Evolutionary conservation across 2,113 vertebrate genomes (phyloP), one percentile per base, ranked within the genome.

Genomic region (Coturnix japonica): DNA sequence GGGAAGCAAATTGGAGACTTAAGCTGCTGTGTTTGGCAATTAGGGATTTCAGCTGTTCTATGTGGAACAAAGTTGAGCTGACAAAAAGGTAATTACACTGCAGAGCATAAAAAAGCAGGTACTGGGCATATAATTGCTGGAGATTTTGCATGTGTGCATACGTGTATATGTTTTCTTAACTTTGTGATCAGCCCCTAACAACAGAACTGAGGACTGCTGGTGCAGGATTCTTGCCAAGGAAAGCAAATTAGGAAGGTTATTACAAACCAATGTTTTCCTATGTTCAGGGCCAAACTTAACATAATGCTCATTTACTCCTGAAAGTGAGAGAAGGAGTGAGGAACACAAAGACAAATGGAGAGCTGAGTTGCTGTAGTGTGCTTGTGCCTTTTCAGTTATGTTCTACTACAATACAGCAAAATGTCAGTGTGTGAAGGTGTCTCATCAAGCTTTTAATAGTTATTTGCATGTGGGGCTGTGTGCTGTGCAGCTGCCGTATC

Each of bases 1-100:
- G 6, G 1, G 78, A 92, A 95, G 82, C 74, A 95, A 96, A 96
- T 7, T 73, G 90, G 91, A 96, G 82, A 60, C 81, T 95, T 94
- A 86, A 0, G 15, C 95, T 96, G 91, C 83, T 94, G 82, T 75
- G 79, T 85, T 90, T 80, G 92, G 84, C 95, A 96, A 97, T 97
- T 97, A 97, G 81, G 89, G 87, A 95, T 81, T 95, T 97, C 94
- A 95, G 90, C 95, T 96, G 87, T 87, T 96, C 92, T 85, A 71
- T 23, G 15, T 22, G 26, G 81, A 87, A 83, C 85, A 89, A 94
- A 86, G 88, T 80, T 90, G 92, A 95, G 96, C 95, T 95, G 90
- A 85, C 93, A 85, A 78, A 89, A 94, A 96, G 91, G 88, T 96
- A 95, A 97, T 97, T 94, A 89, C 23, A 64, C 70, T 44, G 76